These are phyloP conservation scores for Dusona sp. DNA, from an alignment of 2,888 invertebrate species.

Conservation along the genomic window DNA sequence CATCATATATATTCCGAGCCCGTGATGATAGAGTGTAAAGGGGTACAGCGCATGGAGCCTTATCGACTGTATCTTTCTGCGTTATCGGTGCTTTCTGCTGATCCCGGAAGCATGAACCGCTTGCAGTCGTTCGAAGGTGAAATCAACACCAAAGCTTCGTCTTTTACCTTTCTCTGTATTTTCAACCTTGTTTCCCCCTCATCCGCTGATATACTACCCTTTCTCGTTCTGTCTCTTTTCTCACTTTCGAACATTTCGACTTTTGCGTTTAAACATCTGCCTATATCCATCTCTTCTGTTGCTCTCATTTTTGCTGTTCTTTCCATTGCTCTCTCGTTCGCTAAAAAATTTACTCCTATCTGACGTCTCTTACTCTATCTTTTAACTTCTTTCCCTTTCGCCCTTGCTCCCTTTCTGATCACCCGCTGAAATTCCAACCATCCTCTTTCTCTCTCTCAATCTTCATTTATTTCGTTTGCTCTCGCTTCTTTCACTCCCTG, in stretches of 20 bases:
- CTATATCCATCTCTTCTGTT: slow-evolving; percentile 39
- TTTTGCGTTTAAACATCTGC: slow-evolving; percentile 31
- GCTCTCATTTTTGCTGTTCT: neutral
- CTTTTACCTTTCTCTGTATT: slow-evolving; percentile 19
- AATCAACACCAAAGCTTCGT: slow-evolving; percentile 71
- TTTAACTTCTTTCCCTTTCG: neutral
- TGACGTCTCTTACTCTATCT: neutral
- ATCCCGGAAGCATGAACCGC: slow-evolving; percentile 80
- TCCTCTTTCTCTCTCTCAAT: slow-evolving; percentile 46
- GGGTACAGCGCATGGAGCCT: slow-evolving; percentile 69
- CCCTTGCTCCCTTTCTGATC: neutral
- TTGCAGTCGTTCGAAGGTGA: slow-evolving; percentile 74
- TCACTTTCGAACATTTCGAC: slow-evolving; percentile 6
- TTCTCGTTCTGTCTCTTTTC: slow-evolving; percentile 53
- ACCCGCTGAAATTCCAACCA: slow-evolving; percentile 46
- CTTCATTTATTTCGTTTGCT: slow-evolving; percentile 43
- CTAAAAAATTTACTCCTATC: slow-evolving; percentile 19
- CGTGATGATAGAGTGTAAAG: slow-evolving; percentile 35
- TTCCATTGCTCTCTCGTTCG: slow-evolving; percentile 37
- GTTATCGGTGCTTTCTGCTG: slow-evolving; percentile 80
- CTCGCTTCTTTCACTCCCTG: slow-evolving; percentile 8
- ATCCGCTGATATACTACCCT: slow-evolving; percentile 39
- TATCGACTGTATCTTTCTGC: slow-evolving; percentile 76
- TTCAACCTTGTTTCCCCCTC: slow-evolving; percentile 32
- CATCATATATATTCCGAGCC: neutral